These are phyloP conservation scores for Pelochelys cantorii DNA, from an alignment of 2,797 vertebrate genomes.

Conservation along the genomic window DNA sequence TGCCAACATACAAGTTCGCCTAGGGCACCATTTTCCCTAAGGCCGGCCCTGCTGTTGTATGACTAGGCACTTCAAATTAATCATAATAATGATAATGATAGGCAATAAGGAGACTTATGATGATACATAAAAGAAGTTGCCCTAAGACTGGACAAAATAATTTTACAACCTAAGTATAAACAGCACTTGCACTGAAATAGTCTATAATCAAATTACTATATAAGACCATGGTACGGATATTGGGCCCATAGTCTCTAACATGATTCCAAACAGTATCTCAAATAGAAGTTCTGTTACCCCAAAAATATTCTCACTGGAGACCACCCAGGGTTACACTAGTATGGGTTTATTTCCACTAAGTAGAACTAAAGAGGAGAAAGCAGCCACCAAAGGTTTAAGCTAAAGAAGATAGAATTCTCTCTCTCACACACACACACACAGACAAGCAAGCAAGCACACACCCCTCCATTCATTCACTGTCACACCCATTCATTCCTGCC, in stretches of 20 bases:
- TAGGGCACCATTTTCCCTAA: too few species aligned
- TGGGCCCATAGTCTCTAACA: background rate
- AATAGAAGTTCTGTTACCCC: background rate
- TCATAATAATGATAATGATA: background rate
- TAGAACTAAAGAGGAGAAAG: too few species aligned
- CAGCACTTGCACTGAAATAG: background rate
- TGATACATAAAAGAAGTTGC: background rate
- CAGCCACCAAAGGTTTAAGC: too few species aligned
- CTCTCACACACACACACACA: too few species aligned
- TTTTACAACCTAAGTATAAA: conserved; percentile 35
- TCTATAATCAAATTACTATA: background rate
- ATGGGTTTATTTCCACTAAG: too few species aligned
- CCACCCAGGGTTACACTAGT: too few species aligned
- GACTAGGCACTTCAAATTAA: background rate
- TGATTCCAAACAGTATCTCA: background rate
- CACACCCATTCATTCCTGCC: too few species aligned
- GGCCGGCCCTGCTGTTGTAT: background rate
- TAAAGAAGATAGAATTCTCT: too few species aligned
- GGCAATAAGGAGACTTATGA: conserved; percentile 4
- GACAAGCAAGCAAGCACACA: too few species aligned
- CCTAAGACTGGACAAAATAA: background rate
- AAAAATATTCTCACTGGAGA: too few species aligned
- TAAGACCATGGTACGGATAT: background rate
- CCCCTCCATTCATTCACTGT: too few species aligned
- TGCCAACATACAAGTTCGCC: too few species aligned